A percentile compares a stretch with the other conserved stretches of the same genome.
Conservation (phyloP, 2,797 vertebrate genomes). For the Apogon hyalosoma region DNA sequence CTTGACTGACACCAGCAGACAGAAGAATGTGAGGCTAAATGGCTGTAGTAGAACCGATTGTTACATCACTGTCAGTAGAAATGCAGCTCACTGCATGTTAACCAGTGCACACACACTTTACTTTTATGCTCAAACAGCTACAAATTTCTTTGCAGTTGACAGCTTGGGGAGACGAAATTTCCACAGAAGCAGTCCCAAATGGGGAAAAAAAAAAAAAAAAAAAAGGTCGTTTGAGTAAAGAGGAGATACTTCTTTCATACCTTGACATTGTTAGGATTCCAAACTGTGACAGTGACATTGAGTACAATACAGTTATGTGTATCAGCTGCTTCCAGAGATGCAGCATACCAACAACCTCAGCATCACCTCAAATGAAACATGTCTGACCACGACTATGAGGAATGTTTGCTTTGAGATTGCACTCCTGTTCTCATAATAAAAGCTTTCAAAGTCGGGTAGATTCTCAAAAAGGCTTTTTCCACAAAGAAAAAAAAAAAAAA, state of each 20-base stretch:
- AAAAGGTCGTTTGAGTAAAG: not conserved
- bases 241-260: not conserved
- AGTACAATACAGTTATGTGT: not conserved
- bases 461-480: not conserved
- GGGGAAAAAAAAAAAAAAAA: not conserved
- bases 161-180: not conserved
- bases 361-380: slow-evolving; percentile 13
- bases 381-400: not conserved
- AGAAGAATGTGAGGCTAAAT: slow-evolving; percentile 7
- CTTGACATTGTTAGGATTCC: not conserved
- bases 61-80: no score
- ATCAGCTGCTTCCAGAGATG: not conserved
- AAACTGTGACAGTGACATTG: not conserved
- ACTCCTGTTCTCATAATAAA: not conserved
- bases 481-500: slow-evolving; percentile 6
- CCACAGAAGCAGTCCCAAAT: not conserved
- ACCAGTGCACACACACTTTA: not conserved
- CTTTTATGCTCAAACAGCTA: not conserved
- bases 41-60: not conserved
- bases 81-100: not conserved
- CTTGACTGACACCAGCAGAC: not conserved
- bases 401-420: slow-evolving; percentile 9
- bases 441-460: not conserved
- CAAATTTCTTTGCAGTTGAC: slow-evolving; percentile 2
- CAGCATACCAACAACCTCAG: not conserved